Evolutionary conservation across 2,888 invertebrate species (phyloP).

Genomic region (Xylophagus ater): DNA sequence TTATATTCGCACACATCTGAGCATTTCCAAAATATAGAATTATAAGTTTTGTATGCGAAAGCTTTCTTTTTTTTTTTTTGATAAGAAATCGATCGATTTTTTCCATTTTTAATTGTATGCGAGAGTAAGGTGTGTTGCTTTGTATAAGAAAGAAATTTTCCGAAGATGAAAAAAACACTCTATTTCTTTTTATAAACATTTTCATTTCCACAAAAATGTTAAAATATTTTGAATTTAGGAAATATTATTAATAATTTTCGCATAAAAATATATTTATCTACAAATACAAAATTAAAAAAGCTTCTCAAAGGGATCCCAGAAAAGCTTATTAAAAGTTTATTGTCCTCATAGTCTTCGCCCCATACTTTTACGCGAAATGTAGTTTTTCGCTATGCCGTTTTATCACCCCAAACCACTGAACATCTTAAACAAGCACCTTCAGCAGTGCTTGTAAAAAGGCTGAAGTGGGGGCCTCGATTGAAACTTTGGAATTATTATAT

Average conservation of each 20-base stretch:
- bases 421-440: too few species aligned
- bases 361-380: too few species aligned
- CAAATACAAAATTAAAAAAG: not conserved
- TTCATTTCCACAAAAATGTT: not conserved
- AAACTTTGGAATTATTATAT: too few species aligned
- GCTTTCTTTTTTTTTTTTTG: slow-evolving; percentile 19
- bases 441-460: too few species aligned
- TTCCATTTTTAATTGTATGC: slow-evolving; percentile 31
- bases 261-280: not conserved
- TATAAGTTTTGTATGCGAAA: too few species aligned
- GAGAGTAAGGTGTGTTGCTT: slow-evolving; percentile 39
- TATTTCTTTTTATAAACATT: not conserved
- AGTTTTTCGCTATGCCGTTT: too few species aligned
- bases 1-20: too few species aligned
- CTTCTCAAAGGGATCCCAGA: not conserved
- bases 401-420: too few species aligned
- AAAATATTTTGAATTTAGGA: slow-evolving; percentile 3
- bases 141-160: slow-evolving; percentile 10
- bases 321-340: too few species aligned
- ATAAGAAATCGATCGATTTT: slow-evolving; percentile 24
- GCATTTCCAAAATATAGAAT: too few species aligned
- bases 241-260: not conserved
- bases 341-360: too few species aligned
- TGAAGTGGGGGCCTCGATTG: too few species aligned
- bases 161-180: not conserved